Base-by-base conservation (phyloP, 92 coral and sea anemone genomes). In the Anthopleura xanthogrammica region DNA sequence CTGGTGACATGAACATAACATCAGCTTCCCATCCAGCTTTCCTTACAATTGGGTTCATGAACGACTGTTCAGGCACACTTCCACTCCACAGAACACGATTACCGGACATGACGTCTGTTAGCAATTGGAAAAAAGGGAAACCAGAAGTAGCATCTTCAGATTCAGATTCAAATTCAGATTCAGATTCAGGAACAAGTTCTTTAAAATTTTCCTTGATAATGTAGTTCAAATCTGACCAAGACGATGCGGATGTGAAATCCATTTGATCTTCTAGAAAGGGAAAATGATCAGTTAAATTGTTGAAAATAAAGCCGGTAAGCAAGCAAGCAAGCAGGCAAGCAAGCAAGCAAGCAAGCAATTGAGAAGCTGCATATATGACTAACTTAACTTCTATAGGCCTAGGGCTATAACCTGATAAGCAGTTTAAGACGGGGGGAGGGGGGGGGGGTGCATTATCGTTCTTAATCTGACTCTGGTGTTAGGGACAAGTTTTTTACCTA, bases 21-120 rank as follows among this genome's bases (percentile, higher is more conserved):
- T 80, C 83, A 16, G 50, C 48, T 41, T 80, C 83, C 42, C 66
- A 64, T 22, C 43, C 52, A n/a, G 11, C 72, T 55, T 60, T 29
- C n/a, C 83, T 42, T 11, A 65, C 3, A 13, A 12, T 43, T 23
- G 83, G 83, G 24, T 68, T 40, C 8, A 80, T 39, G 11, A 72
- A 58, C 11, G 75, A 39, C 0, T 50, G 50, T 80, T 80, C 83
- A 7, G 75, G 29, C 24, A 52, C 17, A 64, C 83, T 80, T 29
- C 83, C 83, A 36, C 75, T 60, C 52, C 66, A 80, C 23, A 80
- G 16, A 41, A 64, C n/a, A 40, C 55, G 64, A 17, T 36, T 29
- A 36, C 75, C 19, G 13, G 83, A 60, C 40, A 80, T 41, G 52
- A 64, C 13, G 42, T 62, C 40, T 16, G 83, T 72, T 13, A 19